Conservation (phyloP, 2,888 invertebrate genomes). For the Herminia tarsipennalis region DNA sequence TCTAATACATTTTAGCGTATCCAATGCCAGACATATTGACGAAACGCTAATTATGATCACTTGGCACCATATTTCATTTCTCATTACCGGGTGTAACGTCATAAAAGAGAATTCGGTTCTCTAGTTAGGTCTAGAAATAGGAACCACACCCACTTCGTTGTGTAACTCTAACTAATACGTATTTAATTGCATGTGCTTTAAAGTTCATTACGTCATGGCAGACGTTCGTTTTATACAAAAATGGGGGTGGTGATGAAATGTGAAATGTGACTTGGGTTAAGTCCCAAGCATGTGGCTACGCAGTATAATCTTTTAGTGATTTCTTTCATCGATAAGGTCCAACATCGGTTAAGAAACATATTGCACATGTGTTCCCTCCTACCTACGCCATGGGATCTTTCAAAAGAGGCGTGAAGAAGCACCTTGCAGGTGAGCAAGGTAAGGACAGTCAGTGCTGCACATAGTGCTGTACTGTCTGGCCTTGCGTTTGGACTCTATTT, state of each 20-base stretch:
- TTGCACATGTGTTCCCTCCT: too few relatives aligned
- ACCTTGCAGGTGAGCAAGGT: too few relatives aligned
- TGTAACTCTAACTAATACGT: slow-evolving; percentile 20
- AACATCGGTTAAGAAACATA: too few relatives aligned
- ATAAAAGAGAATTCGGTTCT: background rate
- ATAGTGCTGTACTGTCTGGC: too few relatives aligned
- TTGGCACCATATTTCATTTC: slow-evolving; percentile 42
- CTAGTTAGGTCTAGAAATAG: slow-evolving; percentile 22
- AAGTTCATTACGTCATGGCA: background rate
- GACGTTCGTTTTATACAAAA: background rate
- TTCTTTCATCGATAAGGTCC: too few relatives aligned
- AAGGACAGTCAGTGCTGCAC: too few relatives aligned
- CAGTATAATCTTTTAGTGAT: too few relatives aligned
- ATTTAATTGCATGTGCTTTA: slow-evolving; percentile 19
- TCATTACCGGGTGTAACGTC: slow-evolving; percentile 38
- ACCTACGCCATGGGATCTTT: too few relatives aligned
- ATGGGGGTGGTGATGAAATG: slow-evolving; percentile 20
- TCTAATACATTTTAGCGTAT: background rate
- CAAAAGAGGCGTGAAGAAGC: too few relatives aligned
- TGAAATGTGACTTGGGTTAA: too few relatives aligned
- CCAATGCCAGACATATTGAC: slow-evolving; percentile 33
- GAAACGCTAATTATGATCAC: slow-evolving; percentile 23
- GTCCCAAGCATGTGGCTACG: too few relatives aligned
- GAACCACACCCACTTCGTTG: slow-evolving; percentile 43
- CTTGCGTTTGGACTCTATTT: too few relatives aligned